These are phyloP conservation scores for Epinotia brunnichana DNA, from an alignment of 2,888 invertebrate genomes.

Conservation along the genomic window DNA sequence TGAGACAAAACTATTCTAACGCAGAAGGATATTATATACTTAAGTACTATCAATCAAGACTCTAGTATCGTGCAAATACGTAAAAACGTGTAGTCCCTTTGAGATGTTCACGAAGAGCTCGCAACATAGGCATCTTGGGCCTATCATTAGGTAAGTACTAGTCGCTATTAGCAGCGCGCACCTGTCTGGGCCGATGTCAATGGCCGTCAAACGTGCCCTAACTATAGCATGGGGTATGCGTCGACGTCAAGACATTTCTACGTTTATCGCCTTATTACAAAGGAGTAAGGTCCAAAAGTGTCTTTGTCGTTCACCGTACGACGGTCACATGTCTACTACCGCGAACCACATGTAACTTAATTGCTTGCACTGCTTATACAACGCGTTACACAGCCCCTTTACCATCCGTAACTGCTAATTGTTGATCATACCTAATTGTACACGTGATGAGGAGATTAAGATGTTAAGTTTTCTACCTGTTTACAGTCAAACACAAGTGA, in stretches of 20 bases:
- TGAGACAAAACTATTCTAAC: not conserved
- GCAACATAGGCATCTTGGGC: slow-evolving; percentile 28
- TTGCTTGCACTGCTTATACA: slow-evolving; percentile 41
- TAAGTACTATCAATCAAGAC: not conserved
- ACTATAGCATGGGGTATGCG: slow-evolving; percentile 46
- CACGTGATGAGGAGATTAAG: slow-evolving; percentile 17
- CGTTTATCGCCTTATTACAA: not conserved
- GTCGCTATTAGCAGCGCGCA: slow-evolving; percentile 60
- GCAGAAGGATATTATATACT: not conserved
- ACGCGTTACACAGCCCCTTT: slow-evolving; percentile 40
- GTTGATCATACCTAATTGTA: slow-evolving; percentile 33
- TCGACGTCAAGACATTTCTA: not conserved
- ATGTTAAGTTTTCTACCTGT: slow-evolving; percentile 14
- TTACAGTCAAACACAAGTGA: not conserved
- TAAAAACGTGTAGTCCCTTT: slow-evolving; percentile 4
- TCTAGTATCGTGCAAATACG: not conserved
- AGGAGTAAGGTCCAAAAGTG: not conserved
- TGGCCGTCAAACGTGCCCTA: slow-evolving; percentile 75
- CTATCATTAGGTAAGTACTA: slow-evolving; percentile 49
- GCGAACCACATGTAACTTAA: slow-evolving; percentile 37
- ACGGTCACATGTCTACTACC: slow-evolving; percentile 42
- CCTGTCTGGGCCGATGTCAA: slow-evolving; percentile 77
- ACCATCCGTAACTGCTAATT: slow-evolving; percentile 39
- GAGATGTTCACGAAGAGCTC: not conserved
- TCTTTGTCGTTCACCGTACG: not conserved